These are phyloP conservation scores for Lacerta viridis DNA, from an alignment of 2,797 vertebrate species.

Conservation along the genomic window DNA sequence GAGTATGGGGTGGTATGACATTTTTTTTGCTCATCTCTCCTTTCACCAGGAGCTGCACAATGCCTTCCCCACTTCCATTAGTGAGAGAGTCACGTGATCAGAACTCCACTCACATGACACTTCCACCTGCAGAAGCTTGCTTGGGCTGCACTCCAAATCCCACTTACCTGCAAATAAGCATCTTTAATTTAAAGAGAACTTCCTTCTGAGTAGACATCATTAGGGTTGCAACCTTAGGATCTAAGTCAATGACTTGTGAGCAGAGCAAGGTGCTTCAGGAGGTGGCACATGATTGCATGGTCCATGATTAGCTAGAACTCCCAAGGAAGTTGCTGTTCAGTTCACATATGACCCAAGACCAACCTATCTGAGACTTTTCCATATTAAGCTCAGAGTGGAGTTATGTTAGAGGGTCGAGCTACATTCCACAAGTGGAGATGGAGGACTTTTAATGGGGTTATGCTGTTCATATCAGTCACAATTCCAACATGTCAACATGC, in stretches of 20 bases:
- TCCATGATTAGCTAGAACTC: not conserved
- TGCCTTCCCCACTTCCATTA: too few relatives aligned
- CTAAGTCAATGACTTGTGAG: too few relatives aligned
- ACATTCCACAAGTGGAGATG: not conserved
- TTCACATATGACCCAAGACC: too few relatives aligned
- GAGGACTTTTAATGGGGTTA: not conserved
- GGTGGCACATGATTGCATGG: not conserved
- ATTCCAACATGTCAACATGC: not conserved
- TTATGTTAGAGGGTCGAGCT: not conserved
- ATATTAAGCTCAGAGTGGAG: not conserved
- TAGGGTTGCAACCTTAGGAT: too few relatives aligned
- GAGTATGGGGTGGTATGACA: not conserved
- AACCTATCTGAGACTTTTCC: not conserved
- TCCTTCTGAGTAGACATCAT: too few relatives aligned
- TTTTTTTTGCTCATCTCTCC: not conserved
- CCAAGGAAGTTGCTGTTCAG: not conserved
- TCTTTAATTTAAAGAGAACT: too few relatives aligned
- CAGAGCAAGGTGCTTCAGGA: too few relatives aligned
- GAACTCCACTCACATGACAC: not conserved
- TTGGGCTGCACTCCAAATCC: too few relatives aligned
- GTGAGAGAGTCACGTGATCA: not conserved
- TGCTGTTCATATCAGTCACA: not conserved
- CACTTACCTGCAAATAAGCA: too few relatives aligned
- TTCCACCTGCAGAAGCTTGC: too few relatives aligned
- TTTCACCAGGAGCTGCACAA: too few relatives aligned